phyloP scores from a whole-genome alignment of 2,888 invertebrate genomes.

The Lasius fuliginosus region DNA sequence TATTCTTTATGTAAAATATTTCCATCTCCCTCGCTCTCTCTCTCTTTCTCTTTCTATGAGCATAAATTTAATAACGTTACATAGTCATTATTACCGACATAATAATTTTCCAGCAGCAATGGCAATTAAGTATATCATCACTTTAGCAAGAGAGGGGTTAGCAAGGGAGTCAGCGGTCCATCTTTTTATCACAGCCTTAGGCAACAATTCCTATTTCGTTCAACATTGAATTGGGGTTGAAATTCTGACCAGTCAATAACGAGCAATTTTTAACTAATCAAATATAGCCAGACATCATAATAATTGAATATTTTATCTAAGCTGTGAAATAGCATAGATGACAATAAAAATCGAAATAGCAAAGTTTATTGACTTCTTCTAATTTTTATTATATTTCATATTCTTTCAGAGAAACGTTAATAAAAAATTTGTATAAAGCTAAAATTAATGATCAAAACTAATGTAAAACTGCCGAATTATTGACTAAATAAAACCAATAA shows the following conservation, averaged over 20 bases:
- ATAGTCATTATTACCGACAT: conserved; percentile 16
- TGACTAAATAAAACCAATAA: neutral
- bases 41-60: neutral
- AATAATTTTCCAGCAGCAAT: conserved; percentile 34
- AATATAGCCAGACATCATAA: neutral
- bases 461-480: neutral
- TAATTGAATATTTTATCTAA: conserved; percentile 1
- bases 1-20: neutral
- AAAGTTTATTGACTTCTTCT: neutral
- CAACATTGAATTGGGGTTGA: conserved; percentile 26
- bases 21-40: neutral
- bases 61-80: conserved; percentile 23
- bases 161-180: neutral
- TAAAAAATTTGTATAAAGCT: neutral
- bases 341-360: neutral
- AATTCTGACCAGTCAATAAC: conserved; percentile 28
- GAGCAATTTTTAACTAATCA: conserved; percentile 8
- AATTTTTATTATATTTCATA: neutral
- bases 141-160: neutral
- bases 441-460: neutral
- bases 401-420: neutral
- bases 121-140: conserved; percentile 18
- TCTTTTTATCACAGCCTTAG: conserved; percentile 41
- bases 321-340: neutral
- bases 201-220: conserved; percentile 39